Evolutionary conservation across 2,888 invertebrate species (phyloP).

Genomic region (Acronicta psi): DNA sequence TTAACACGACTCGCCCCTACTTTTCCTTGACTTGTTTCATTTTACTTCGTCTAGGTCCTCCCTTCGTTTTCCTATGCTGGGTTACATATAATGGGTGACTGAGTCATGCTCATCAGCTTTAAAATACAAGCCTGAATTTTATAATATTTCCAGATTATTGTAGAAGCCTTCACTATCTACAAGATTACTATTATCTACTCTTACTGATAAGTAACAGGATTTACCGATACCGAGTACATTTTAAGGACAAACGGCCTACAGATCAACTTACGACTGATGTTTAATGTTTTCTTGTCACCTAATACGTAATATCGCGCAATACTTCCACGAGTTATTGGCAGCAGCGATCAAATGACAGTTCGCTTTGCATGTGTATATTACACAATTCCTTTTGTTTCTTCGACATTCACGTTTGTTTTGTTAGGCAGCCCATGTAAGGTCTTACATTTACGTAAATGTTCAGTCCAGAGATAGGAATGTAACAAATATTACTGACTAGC

Average conservation of each 20-base stretch:
- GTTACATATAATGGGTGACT: background rate
- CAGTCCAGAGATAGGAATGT: background rate
- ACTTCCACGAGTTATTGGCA: background rate
- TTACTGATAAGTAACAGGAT: conserved; percentile 22
- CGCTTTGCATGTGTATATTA: no score
- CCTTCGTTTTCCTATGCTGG: no score
- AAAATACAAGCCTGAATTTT: conserved; percentile 4
- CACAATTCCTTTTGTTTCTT: background rate
- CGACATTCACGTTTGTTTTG: background rate
- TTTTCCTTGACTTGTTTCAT: no score
- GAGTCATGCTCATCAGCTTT: conserved; percentile 4
- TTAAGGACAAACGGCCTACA: background rate
- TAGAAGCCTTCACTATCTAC: background rate
- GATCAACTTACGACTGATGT: background rate
- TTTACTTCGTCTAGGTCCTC: no score
- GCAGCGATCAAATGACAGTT: background rate
- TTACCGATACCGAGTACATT: conserved; percentile 3
- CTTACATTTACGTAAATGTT: no score
- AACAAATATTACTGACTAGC: no score
- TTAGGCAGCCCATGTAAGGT: background rate
- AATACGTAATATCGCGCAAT: background rate
- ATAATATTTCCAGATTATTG: background rate
- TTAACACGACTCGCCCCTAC: no score
- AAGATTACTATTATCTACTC: conserved; percentile 13
- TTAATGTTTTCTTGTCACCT: background rate